Percentiles rank a stretch among this genome's conserved stretches.
Conservation (phyloP, 2,113 vertebrate species). For the Tiliqua scincoides region DNA sequence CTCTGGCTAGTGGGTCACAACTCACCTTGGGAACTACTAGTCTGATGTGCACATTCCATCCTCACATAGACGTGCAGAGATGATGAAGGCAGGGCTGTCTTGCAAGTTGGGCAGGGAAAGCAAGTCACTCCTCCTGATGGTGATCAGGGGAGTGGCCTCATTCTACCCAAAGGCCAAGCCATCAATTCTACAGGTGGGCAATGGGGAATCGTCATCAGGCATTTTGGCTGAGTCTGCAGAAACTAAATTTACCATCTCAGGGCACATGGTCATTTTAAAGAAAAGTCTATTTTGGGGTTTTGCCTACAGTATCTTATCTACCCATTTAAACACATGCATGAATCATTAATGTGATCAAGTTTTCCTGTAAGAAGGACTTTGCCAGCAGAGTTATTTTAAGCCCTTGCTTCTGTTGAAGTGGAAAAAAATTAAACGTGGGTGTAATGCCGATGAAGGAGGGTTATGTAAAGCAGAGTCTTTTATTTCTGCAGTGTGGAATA, state of each 20-base stretch:
- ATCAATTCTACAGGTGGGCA: background rate
- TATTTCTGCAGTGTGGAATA: conserved; percentile 46
- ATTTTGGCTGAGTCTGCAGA: conserved; percentile 38
- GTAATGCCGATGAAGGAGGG: conserved; percentile 20
- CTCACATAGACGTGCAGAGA: too few species aligned
- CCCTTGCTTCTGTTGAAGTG: conserved; percentile 19
- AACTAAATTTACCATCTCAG: conserved; percentile 5
- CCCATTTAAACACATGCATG: conserved; percentile 5
- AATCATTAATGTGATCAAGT: conserved; percentile 39
- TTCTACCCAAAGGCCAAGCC: background rate
- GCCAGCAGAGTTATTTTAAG: conserved; percentile 53
- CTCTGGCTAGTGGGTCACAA: too few species aligned
- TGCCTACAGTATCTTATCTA: conserved; percentile 8
- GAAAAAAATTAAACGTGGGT: conserved; percentile 40
- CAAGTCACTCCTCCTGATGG: too few species aligned
- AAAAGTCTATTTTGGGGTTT: background rate
- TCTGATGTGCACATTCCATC: too few species aligned
- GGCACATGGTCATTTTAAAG: background rate
- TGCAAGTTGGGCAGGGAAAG: too few species aligned
- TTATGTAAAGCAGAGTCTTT: conserved; percentile 45
- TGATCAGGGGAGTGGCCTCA: too few species aligned
- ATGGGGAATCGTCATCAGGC: conserved; percentile 23
- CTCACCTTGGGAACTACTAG: too few species aligned
- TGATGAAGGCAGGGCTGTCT: too few species aligned
- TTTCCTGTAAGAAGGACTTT: background rate